Evolutionary conservation across 2,113 vertebrate species (phyloP).

Genomic region (Phrynosoma platyrhinos): DNA sequence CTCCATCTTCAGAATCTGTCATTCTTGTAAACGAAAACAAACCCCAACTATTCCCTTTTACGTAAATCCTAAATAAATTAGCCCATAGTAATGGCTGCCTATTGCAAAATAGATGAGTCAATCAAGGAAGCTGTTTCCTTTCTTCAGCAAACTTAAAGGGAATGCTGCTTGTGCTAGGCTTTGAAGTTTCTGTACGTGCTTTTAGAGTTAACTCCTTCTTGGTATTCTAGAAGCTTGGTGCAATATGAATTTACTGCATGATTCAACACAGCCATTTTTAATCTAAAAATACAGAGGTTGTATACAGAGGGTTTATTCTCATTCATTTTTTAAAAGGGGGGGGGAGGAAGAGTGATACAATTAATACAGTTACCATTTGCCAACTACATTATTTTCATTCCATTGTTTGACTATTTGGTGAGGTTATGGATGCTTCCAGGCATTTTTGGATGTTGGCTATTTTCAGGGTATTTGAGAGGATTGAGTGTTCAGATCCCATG

Average conservation of each 20-base stretch:
- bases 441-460: not conserved
- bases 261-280: constrained; percentile 31
- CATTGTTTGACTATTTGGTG: not conserved
- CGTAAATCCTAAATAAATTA: constrained; percentile 23
- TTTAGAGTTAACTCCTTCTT: constrained; percentile 28
- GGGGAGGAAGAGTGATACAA: not conserved
- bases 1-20: constrained; percentile 76
- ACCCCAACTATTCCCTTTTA: constrained; percentile 22
- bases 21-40: not conserved
- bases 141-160: not conserved
- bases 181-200: constrained; percentile 32
- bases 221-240: not conserved
- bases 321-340: not conserved
- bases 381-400: not conserved
- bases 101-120: not conserved
- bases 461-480: not conserved
- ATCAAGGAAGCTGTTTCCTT: constrained; percentile 32
- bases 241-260: not conserved
- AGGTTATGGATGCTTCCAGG: not conserved
- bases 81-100: not conserved
- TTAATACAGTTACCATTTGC: fast-evolving
- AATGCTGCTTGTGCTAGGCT: not conserved
- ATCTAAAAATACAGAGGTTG: constrained; percentile 26
- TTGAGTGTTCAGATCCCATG: not conserved
- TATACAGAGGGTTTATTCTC: not conserved